Evolutionary conservation across 1,140 invertebrate genomes (phyloP).

Genomic region (Drosophila asahinai): DNA sequence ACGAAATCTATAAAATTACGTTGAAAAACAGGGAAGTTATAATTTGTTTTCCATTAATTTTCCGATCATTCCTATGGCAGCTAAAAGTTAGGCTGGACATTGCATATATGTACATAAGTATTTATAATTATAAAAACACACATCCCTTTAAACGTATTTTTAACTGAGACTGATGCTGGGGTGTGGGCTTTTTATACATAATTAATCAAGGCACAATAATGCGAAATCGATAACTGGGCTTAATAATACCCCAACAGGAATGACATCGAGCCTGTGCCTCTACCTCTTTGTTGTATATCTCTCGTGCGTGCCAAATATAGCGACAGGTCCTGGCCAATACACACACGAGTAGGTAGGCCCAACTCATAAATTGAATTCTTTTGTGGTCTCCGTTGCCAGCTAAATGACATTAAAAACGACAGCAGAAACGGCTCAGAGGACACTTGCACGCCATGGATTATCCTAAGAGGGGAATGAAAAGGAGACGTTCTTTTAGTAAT

Average conservation of each 20-base stretch:
- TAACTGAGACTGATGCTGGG: constrained; percentile 24
- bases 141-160: background rate
- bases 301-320: constrained; percentile 77
- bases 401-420: constrained; percentile 68
- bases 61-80: too few species aligned
- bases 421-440: constrained; percentile 38
- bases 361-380: constrained; percentile 69
- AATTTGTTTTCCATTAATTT: too few species aligned
- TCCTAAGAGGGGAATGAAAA: background rate
- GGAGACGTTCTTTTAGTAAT: background rate
- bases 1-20: too few species aligned
- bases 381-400: constrained; percentile 65
- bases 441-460: constrained; percentile 28
- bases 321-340: constrained; percentile 59
- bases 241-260: constrained; percentile 60
- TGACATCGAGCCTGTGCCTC: constrained; percentile 7
- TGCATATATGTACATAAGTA: background rate
- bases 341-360: constrained; percentile 28
- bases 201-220: constrained; percentile 73
- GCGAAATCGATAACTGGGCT: constrained; percentile 73
- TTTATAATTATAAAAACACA: background rate
- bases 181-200: constrained; percentile 52
- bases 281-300: constrained; percentile 20
- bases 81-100: background rate
- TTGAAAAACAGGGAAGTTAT: too few species aligned